phyloP scores from a whole-genome alignment of 2,113 vertebrate genomes.

The Nematolebias whitei region DNA sequence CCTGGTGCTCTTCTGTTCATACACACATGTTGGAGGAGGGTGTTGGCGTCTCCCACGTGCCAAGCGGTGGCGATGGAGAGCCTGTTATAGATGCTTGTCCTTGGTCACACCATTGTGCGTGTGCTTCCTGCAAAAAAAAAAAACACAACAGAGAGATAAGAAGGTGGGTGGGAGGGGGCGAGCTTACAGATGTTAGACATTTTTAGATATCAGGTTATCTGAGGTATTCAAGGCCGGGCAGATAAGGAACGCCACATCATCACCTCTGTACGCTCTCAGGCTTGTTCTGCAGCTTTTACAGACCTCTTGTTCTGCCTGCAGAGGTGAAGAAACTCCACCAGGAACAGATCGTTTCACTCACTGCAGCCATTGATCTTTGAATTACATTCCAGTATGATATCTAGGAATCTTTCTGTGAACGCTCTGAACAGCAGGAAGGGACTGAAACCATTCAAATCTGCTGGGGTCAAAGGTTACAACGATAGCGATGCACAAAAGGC shows the following conservation, averaged over 20 bases:
- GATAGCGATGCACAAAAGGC: slow-evolving; percentile 21
- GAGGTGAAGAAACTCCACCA: no score
- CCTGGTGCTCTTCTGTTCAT: slow-evolving; percentile 24
- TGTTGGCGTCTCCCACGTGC: slow-evolving; percentile 12
- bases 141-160: background rate
- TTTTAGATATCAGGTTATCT: slow-evolving; percentile 48
- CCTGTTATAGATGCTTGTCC: slow-evolving; percentile 84
- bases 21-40: slow-evolving; percentile 27
- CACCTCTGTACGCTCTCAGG: slow-evolving; percentile 38
- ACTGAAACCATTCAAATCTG: background rate
- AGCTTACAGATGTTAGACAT: slow-evolving; percentile 41
- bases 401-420: background rate
- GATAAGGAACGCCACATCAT: slow-evolving; percentile 59
- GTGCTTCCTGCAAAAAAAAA: slow-evolving; percentile 68
- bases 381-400: background rate
- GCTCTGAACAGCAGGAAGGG: background rate
- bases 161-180: background rate
- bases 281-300: background rate
- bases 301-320: no score
- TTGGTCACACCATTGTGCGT: slow-evolving; percentile 87
- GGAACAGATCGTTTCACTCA: background rate
- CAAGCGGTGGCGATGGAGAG: slow-evolving; percentile 68
- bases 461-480: slow-evolving; percentile 49
- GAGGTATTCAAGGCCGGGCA: slow-evolving; percentile 61
- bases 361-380: background rate